Evolutionary conservation across 2,888 invertebrate genomes (phyloP).

Genomic region (Pseudolycoriella hygida): DNA sequence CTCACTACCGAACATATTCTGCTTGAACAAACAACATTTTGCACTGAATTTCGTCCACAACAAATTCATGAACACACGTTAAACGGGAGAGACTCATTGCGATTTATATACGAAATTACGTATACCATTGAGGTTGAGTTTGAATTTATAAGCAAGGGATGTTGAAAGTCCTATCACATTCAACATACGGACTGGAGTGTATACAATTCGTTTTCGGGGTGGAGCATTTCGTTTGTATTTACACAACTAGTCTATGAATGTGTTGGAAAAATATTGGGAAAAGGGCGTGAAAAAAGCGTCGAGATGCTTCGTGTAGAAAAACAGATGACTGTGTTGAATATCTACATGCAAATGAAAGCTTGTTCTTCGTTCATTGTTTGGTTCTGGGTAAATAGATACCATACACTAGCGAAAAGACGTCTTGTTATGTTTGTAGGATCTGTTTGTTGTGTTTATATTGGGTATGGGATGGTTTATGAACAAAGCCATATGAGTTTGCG

Average conservation of each 20-base stretch:
- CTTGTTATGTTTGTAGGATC: no score
- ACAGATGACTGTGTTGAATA: slow-evolving; percentile 1
- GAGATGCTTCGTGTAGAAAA: slow-evolving; percentile 1
- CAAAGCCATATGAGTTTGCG: no score
- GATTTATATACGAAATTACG: no score
- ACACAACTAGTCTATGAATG: background rate
- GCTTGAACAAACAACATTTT: background rate
- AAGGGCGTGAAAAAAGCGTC: slow-evolving; percentile 1
- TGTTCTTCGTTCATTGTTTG: background rate
- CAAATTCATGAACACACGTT: background rate
- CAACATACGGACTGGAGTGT: background rate
- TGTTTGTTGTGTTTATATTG: background rate
- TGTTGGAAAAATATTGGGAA: background rate
- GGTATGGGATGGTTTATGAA: no score
- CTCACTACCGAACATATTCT: background rate
- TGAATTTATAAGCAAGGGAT: no score
- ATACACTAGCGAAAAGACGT: no score
- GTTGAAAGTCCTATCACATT: background rate
- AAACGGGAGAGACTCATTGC: no score
- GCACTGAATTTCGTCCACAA: background rate
- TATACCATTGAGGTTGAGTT: no score
- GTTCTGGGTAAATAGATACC: background rate
- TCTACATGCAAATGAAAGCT: background rate
- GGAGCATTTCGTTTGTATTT: background rate
- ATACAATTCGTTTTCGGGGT: background rate